phyloP scores from a whole-genome alignment of 2,797 vertebrate species.

The Tenualosa thibaudeaui region DNA sequence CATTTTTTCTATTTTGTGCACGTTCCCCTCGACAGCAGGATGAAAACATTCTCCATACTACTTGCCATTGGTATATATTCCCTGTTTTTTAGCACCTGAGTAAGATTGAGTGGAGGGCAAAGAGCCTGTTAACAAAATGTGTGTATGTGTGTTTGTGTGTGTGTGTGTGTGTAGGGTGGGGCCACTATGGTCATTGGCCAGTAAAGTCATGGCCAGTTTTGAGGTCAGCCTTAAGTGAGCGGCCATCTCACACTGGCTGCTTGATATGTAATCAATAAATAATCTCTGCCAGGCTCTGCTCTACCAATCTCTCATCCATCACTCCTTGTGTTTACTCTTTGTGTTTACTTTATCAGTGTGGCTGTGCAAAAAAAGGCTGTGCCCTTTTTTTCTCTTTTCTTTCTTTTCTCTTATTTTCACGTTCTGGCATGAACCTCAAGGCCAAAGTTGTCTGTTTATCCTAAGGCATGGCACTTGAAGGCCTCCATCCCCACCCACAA shows the following conservation, averaged over 20 bases:
- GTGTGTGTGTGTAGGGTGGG: background rate
- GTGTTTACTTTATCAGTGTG: conserved; percentile 52
- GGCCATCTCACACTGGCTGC: conserved; percentile 51
- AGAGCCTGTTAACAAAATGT: background rate
- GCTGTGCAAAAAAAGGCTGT: background rate
- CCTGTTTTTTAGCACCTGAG: conserved; percentile 3
- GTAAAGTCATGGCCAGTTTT: conserved; percentile 21
- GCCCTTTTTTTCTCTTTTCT: background rate
- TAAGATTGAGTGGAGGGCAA: conserved; percentile 5
- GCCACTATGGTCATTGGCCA: background rate
- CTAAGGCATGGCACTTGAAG: background rate
- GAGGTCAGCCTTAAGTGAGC: conserved; percentile 62
- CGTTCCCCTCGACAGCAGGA: background rate
- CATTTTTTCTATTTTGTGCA: background rate
- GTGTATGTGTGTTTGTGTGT: background rate
- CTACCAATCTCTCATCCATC: conserved; percentile 63
- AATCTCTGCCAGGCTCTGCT: conserved; percentile 64
- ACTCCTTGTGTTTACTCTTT: conserved; percentile 53
- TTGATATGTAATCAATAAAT: conserved; percentile 73
- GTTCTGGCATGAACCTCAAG: background rate
- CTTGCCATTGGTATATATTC: background rate
- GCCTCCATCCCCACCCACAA: background rate
- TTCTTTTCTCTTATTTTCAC: background rate
- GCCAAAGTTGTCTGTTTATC: background rate
- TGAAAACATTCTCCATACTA: background rate